Conservation (phyloP, 2,888 invertebrate genomes). For the Zaprionus bogoriensis region DNA sequence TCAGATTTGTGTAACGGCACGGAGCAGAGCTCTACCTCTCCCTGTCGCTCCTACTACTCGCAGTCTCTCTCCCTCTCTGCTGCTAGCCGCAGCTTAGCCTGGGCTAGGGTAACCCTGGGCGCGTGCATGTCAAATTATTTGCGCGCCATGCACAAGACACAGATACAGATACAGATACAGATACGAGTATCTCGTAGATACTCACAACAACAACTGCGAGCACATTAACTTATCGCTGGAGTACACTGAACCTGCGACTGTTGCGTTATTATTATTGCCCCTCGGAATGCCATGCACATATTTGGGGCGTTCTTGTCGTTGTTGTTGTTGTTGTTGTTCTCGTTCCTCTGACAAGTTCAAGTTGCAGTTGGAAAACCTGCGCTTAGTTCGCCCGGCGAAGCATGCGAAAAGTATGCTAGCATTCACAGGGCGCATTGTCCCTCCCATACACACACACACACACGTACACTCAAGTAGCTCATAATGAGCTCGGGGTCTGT, state of each 20-base stretch:
- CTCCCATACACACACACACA: background rate
- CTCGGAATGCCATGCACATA: slow-evolving; percentile 25
- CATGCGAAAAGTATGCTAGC: slow-evolving; percentile 58
- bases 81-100: background rate
- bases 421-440: slow-evolving; percentile 1
- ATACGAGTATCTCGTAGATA: slow-evolving; percentile 27
- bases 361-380: slow-evolving; percentile 2
- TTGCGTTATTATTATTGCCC: slow-evolving; percentile 17
- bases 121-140: slow-evolving; percentile 37
- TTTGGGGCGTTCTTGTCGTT: slow-evolving; percentile 62
- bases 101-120: background rate
- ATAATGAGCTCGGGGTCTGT: no score
- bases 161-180: slow-evolving; percentile 14
- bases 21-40: slow-evolving; percentile 9
- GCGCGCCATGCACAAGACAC: slow-evolving; percentile 14
- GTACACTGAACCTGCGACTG: slow-evolving; percentile 62
- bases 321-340: slow-evolving; percentile 30
- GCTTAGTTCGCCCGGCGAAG: background rate
- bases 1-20: slow-evolving; percentile 66
- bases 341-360: slow-evolving; percentile 56
- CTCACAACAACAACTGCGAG: slow-evolving; percentile 1
- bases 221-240: slow-evolving; percentile 55
- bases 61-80: background rate
- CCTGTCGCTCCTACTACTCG: background rate
- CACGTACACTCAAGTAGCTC: no score